Percentiles rank a stretch among this genome's conserved stretches.
These are phyloP conservation scores for Calameuta idolon DNA, from an alignment of 2,888 invertebrate species.

Conservation along the genomic window DNA sequence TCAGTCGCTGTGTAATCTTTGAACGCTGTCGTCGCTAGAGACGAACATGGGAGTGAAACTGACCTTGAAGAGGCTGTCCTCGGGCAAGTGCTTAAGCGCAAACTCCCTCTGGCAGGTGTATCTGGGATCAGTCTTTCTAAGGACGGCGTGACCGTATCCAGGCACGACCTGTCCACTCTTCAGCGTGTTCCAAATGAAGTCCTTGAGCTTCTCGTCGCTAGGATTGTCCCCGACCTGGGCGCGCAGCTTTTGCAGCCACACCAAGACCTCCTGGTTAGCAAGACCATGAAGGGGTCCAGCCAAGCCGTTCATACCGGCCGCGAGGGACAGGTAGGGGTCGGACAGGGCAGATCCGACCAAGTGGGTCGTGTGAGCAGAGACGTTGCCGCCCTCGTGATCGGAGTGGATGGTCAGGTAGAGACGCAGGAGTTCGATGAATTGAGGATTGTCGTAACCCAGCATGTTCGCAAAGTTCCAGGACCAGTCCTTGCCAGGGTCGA, in stretches of 20 bases:
- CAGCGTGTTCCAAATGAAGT: constrained; percentile 97
- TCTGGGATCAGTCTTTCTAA: constrained; percentile 93
- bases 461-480: constrained; percentile 91
- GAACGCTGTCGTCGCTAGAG: not conserved
- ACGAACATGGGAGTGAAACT: constrained; percentile 15
- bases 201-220: constrained; percentile 91
- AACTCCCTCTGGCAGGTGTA: constrained; percentile 96
- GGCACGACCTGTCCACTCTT: constrained; percentile 97
- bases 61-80: constrained; percentile 89
- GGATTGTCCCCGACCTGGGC: constrained; percentile 87
- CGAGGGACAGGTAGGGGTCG: constrained; percentile 92
- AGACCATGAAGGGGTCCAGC: constrained; percentile 96
- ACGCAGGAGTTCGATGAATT: constrained; percentile 92
- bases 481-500: constrained; percentile 93
- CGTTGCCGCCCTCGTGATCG: constrained; percentile 97
- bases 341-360: constrained; percentile 94
- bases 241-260: constrained; percentile 93
- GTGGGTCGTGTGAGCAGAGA: constrained; percentile 94
- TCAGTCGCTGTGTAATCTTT: not conserved
- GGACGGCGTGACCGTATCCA: constrained; percentile 96
- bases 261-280: constrained; percentile 92
- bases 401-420: constrained; percentile 93
- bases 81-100: constrained; percentile 91
- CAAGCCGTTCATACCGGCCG: constrained; percentile 93
- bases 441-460: constrained; percentile 87